Evolutionary conservation across 2,113 vertebrate genomes (phyloP).

Genomic region (Candoia aspera): DNA sequence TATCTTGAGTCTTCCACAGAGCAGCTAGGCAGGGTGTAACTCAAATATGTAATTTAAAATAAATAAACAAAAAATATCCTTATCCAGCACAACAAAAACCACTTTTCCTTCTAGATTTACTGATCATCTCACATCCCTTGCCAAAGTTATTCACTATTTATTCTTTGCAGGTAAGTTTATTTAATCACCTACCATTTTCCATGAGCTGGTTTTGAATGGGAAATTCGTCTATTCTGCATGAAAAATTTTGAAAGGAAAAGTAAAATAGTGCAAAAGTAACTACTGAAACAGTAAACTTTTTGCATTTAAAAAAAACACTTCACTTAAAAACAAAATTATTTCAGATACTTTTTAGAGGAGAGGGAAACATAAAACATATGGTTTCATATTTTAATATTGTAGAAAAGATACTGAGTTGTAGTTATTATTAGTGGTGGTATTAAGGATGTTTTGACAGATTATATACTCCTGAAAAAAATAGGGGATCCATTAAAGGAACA

Average conservation of each 20-base stretch:
- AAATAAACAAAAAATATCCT: neutral
- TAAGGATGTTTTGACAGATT: neutral
- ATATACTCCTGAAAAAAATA: neutral
- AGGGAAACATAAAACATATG: neutral
- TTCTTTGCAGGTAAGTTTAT: neutral
- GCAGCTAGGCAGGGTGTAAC: neutral
- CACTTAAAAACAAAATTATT: neutral
- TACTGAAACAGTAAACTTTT: neutral
- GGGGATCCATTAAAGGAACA: neutral
- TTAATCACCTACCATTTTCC: constrained; percentile 64
- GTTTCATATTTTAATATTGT: neutral
- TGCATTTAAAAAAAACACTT: neutral
- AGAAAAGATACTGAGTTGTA: neutral
- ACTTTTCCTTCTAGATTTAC: neutral
- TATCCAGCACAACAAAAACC: neutral
- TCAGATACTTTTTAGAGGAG: neutral
- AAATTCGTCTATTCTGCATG: constrained; percentile 42
- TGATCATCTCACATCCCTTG: neutral
- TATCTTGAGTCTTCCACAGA: neutral
- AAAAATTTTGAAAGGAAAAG: constrained; percentile 44
- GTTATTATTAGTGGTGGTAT: neutral
- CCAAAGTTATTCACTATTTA: neutral
- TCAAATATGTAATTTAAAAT: neutral
- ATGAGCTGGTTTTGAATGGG: constrained; percentile 47
- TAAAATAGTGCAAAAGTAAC: constrained; percentile 17